Base-by-base conservation (phyloP, 2,797 vertebrate genomes). In the Notolabrus celidotus region DNA sequence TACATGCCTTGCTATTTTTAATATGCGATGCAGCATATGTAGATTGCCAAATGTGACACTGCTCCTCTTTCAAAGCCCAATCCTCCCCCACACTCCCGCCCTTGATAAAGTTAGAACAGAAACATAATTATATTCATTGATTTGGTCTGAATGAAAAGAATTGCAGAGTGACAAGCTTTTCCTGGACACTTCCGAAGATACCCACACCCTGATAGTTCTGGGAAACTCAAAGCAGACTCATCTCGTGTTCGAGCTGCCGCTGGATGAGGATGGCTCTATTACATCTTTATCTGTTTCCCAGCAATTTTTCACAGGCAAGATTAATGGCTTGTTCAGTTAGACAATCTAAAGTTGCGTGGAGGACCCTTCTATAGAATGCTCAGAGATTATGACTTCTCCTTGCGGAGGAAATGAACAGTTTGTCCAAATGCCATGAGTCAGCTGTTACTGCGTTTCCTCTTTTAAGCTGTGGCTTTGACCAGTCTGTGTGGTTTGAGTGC, bases 271-370 rank as follows among this genome's bases (percentile, higher is more conserved):
- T 15, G 57, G 76, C 78, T 70, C 72, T 81, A 84, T 87, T 87
- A 87, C 79, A 80, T 85, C 79, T 88, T 82, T 84, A 72, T 87
- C 87, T 70, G 56, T 85, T 87, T 91, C 88, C 86, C 88, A 88
- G 78, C 67, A 79, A 57, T 88, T 77, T 90, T 89, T 90, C 77
- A 74, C 81, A 76, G 73, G 82, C 51, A 66, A 87, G 80, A 90
- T 89, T 80, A 89, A 90, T 79, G 70, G 74, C 71, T 75, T 47
- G 67, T 79, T 86, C 64, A 60, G 51, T 76, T 88, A 85, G 80
- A 85, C 77, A 78, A 74, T 84, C 85, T 80, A 54, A 71, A 86
- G 74, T 74, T 77, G 66, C 36, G 33, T 43, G 60, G 58, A 80
- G 55, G 61, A 52, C 42, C 61, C 75, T 75, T 86, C 83, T 69